Base-by-base conservation (phyloP, 2,888 invertebrate species). In the Acanthoscelides obtectus region DNA sequence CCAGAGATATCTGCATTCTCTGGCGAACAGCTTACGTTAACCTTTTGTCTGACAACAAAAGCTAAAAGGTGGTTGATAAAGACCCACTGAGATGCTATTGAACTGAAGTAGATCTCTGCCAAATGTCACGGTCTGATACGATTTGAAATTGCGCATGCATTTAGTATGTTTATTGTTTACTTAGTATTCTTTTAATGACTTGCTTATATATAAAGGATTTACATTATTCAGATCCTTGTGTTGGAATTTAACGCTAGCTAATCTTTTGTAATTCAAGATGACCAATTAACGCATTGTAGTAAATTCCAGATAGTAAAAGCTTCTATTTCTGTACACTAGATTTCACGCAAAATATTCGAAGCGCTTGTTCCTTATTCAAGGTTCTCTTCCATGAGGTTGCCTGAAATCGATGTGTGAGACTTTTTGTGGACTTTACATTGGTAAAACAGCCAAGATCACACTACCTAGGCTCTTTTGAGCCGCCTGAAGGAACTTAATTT, bases 51-150 rank as follows among this genome's bases (percentile, higher is more conserved):
- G 45, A 45, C 45, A 45, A 45, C 45, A 45, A 45, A 45, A 45
- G 17, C 45, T 45, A 45, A 45, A 45, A 45, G 45, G 45, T 45
- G 45, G 45, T 45, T 22, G 22, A 25, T 25, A 68, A 68, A 68
- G 68, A 22, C 68, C 68, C 68, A 25, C 6, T 25, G 68, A 45
- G 45, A 45, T 45, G 45, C 45, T 45, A 45, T 45, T 45, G 45
- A 45, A 45, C 45, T 45, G 45, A 45, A 45, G 17, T 45, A 45
- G 45, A 45, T 45, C 45, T 45, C 45, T 45, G 45, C 45, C 45
- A 45, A 45, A 45, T 45, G 45, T 45, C 45, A 45, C 45, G 45
- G 45, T 45, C 45, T 45, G 17, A 45, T 45, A 45, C 45, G 12
- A 45, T 45, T 45, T 45, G 6, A 45, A 45, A 45, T 45, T 45